Conservation (phyloP, 2,113 vertebrate species). For the Ia io region DNA sequence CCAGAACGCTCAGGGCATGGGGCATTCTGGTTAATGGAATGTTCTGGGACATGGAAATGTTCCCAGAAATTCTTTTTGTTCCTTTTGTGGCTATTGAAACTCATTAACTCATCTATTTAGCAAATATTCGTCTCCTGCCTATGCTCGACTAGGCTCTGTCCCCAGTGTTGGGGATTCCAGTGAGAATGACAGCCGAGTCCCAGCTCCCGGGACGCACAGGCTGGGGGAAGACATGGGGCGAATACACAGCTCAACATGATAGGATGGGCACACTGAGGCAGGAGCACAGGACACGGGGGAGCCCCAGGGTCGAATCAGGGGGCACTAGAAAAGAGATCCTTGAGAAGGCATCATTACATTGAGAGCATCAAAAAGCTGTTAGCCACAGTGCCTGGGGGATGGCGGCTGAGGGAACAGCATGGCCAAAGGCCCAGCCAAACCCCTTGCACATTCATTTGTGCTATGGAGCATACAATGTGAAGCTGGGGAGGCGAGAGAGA, state of each 20-base stretch:
- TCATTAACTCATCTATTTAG: background rate
- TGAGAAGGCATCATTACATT: background rate
- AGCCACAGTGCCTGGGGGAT: background rate
- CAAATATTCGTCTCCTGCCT: background rate
- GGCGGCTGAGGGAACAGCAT: background rate
- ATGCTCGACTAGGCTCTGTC: background rate
- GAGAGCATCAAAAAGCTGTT: background rate
- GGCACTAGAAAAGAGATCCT: background rate
- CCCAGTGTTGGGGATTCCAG: background rate
- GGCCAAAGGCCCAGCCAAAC: background rate
- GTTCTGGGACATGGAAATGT: conserved; percentile 49
- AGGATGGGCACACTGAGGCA: background rate
- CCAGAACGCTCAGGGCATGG: background rate
- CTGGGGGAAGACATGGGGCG: rapidly evolving
- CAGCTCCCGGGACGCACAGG: rapidly evolving
- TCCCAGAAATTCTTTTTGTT: conserved; percentile 45
- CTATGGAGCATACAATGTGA: background rate
- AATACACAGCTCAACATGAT: rapidly evolving
- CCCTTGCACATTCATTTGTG: rapidly evolving
- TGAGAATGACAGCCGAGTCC: background rate
- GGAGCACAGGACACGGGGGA: rapidly evolving
- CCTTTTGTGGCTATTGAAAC: conserved; percentile 19
- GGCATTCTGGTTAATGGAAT: conserved; percentile 45
- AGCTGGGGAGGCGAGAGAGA: background rate
- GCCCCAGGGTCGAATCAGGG: rapidly evolving